Evolutionary conservation across 2,797 vertebrate genomes (phyloP).

Genomic region (Distichodus sexfasciatus): DNA sequence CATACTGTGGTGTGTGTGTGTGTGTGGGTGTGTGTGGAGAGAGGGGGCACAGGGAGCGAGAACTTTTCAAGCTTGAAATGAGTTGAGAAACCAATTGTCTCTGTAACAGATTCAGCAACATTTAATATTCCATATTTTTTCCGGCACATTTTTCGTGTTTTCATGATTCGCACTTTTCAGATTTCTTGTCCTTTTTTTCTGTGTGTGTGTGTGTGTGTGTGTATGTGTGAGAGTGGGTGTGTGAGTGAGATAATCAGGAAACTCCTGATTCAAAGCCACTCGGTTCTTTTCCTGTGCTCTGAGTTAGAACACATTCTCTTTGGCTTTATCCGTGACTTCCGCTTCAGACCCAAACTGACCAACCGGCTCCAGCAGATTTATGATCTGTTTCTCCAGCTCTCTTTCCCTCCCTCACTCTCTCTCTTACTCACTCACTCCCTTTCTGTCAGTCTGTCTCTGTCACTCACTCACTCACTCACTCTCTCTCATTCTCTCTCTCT

Average conservation of each 20-base stretch:
- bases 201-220: slow-evolving; percentile 33
- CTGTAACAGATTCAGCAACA: not conserved
- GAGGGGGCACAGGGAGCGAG: too few species aligned
- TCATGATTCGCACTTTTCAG: not conserved
- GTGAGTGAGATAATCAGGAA: slow-evolving; percentile 55
- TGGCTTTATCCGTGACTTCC: slow-evolving; percentile 42
- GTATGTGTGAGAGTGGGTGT: slow-evolving; percentile 18
- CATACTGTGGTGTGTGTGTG: not conserved
- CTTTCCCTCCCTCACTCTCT: not conserved
- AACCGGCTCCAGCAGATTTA: too few species aligned
- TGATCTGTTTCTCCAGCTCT: not conserved
- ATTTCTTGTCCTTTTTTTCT: slow-evolving; percentile 24
- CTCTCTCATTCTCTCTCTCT: too few species aligned
- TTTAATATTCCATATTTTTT: not conserved
- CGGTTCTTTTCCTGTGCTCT: slow-evolving; percentile 63
- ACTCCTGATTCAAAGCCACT: slow-evolving; percentile 58
- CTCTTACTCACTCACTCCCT: too few species aligned
- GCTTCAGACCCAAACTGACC: not conserved
- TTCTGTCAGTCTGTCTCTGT: too few species aligned
- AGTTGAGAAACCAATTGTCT: too few species aligned
- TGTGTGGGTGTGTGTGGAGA: slow-evolving; percentile 5
- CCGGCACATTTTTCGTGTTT: not conserved
- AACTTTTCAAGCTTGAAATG: too few species aligned
- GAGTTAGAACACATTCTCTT: slow-evolving; percentile 48
- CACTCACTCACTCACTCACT: too few species aligned